phyloP scores from a whole-genome alignment of 2,888 invertebrate species.

The Hermaeophaga mercurialis region DNA sequence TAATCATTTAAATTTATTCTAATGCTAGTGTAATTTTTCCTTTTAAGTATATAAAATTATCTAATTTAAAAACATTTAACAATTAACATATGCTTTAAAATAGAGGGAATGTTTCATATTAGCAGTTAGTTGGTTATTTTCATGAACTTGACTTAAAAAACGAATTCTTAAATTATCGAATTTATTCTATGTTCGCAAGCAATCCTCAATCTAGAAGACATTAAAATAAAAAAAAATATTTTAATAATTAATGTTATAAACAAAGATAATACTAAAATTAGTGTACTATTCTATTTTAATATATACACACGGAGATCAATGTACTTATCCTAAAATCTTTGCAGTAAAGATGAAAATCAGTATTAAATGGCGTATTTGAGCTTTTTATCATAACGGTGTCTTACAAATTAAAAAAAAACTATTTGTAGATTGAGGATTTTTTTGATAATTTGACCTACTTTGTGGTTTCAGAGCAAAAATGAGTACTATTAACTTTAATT shows the following conservation, averaged over 20 bases:
- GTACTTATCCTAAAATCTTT: no score
- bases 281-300: no score
- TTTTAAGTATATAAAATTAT: neutral
- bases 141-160: constrained; percentile 12
- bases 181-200: neutral
- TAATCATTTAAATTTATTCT: neutral
- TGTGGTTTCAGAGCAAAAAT: constrained; percentile 3
- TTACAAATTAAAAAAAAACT: no score
- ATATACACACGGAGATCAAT: no score
- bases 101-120: neutral
- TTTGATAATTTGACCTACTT: neutral
- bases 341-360: no score
- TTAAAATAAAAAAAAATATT: neutral
- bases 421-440: constrained; percentile 6
- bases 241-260: no score
- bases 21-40: neutral
- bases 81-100: constrained; percentile 16
- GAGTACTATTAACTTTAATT: constrained; percentile 2
- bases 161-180: neutral
- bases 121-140: constrained; percentile 15
- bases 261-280: no score
- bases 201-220: constrained; percentile 9
- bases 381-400: no score
- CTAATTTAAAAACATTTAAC: constrained; percentile 15
- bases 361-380: no score